These are phyloP conservation scores for Ostrea denselamellosa DNA, from an alignment of 1,140 invertebrate species.

Conservation along the genomic window DNA sequence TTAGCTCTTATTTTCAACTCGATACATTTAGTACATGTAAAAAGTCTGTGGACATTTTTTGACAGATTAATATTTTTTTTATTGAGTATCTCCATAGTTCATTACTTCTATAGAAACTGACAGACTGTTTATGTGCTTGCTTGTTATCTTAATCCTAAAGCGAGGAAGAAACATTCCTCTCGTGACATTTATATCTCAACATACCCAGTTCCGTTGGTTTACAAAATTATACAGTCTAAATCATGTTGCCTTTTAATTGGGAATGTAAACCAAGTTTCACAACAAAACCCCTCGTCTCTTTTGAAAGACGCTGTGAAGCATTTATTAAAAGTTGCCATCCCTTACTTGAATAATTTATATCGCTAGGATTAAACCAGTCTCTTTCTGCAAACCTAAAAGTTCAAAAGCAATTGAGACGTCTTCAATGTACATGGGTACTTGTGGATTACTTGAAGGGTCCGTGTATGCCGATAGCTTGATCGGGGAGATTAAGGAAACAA, in stretches of 20 bases:
- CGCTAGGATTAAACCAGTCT: conserved; percentile 28
- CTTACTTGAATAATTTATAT: conserved; percentile 34
- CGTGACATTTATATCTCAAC: not conserved
- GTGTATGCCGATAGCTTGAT: conserved; percentile 31
- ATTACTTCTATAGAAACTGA: not conserved
- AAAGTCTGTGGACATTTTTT: no score
- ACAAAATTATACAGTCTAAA: conserved; percentile 23
- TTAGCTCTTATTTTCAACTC: no score
- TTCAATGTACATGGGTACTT: conserved; percentile 13
- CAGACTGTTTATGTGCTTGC: not conserved
- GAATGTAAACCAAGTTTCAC: conserved; percentile 30
- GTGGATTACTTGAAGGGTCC: conserved; percentile 30
- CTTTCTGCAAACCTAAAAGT: conserved; percentile 20
- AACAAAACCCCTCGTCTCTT: conserved; percentile 33
- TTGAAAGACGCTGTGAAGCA: conserved; percentile 29
- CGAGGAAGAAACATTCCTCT: not conserved
- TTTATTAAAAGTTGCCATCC: conserved; percentile 39
- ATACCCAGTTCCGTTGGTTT: conserved; percentile 6
- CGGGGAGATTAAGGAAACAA: conserved; percentile 28
- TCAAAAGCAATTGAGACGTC: conserved; percentile 32
- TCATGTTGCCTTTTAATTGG: conserved; percentile 37
- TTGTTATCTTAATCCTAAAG: conserved; percentile 18
- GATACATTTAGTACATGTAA: no score
- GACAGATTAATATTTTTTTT: no score
- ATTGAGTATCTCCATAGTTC: no score